Percentiles rank a stretch among this genome's conserved stretches.
These are phyloP conservation scores for Andrena bicolor DNA, from an alignment of 2,888 invertebrate genomes.

Conservation along the genomic window DNA sequence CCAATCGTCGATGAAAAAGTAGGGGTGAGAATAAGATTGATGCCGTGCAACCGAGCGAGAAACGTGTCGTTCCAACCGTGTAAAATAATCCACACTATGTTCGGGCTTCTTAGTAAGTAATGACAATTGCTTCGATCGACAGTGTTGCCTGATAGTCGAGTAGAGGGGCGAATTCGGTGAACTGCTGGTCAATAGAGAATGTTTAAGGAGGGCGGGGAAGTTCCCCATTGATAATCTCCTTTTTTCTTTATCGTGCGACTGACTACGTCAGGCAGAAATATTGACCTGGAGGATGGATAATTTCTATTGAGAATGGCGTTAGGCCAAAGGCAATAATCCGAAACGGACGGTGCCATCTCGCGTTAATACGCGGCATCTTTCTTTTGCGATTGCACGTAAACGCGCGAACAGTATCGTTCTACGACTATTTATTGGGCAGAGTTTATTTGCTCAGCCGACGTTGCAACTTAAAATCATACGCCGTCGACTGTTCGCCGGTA, in stretches of 20 bases:
- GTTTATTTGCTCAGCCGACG: constrained; percentile 56
- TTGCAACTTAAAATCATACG: constrained; percentile 46
- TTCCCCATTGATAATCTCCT: not conserved
- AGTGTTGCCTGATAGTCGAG: no score
- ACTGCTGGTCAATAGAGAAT: no score
- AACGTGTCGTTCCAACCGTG: constrained; percentile 18
- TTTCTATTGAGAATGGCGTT: constrained; percentile 59
- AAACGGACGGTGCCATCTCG: constrained; percentile 62
- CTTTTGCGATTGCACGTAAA: constrained; percentile 50
- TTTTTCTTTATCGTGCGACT: not conserved
- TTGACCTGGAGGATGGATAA: constrained; percentile 60
- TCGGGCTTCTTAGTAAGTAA: not conserved
- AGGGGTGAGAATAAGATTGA: constrained; percentile 56
- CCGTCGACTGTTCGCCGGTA: not conserved
- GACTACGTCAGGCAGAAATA: constrained; percentile 31
- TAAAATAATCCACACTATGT: constrained; percentile 5
- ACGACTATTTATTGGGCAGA: constrained; percentile 58
- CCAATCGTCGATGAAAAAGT: constrained; percentile 57
- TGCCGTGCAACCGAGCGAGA: constrained; percentile 24
- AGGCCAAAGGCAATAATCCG: constrained; percentile 64
- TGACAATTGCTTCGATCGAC: not conserved
- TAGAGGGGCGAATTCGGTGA: no score
- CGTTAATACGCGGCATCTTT: constrained; percentile 60
- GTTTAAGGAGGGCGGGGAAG: not conserved
- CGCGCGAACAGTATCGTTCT: constrained; percentile 48